A percentile compares a stretch with the other conserved stretches of the same genome.
These are phyloP conservation scores for Notechis scutatus DNA, from an alignment of 2,113 vertebrate species.

Conservation along the genomic window DNA sequence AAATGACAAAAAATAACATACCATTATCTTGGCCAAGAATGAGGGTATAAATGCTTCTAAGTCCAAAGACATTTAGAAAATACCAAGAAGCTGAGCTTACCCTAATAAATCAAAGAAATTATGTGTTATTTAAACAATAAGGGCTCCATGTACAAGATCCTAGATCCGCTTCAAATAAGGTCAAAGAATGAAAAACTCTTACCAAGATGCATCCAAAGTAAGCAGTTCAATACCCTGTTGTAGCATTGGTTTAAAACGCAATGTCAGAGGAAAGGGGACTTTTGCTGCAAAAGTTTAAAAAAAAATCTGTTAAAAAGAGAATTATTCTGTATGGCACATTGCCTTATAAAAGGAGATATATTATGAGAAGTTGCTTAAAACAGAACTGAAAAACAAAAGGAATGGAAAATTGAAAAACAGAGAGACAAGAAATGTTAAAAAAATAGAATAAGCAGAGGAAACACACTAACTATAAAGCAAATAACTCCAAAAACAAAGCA, in stretches of 20 bases:
- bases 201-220: slow-evolving; percentile 97
- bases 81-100: slow-evolving; percentile 99
- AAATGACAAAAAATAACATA: slow-evolving; percentile 62
- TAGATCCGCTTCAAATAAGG: background rate
- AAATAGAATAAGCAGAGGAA: background rate
- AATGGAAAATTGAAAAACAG: background rate
- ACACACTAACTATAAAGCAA: background rate
- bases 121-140: slow-evolving; percentile 18
- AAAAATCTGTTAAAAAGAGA: background rate
- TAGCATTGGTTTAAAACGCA: slow-evolving; percentile 97
- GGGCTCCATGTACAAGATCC: background rate
- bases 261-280: slow-evolving; percentile 92
- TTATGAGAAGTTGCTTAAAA: background rate
- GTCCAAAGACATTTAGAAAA: slow-evolving; percentile 97
- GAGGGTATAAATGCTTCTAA: slow-evolving; percentile 97
- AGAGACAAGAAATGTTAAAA: background rate
- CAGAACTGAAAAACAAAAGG: background rate
- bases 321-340: background rate
- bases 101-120: slow-evolving; percentile 68
- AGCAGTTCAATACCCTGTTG: slow-evolving; percentile 97
- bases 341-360: background rate
- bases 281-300: slow-evolving; percentile 76
- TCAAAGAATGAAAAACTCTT: slow-evolving; percentile 45
- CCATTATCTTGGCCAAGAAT: slow-evolving; percentile 98
- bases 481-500: background rate